Evolutionary conservation across 2,888 invertebrate genomes (phyloP).

Genomic region (Plebejus argus): DNA sequence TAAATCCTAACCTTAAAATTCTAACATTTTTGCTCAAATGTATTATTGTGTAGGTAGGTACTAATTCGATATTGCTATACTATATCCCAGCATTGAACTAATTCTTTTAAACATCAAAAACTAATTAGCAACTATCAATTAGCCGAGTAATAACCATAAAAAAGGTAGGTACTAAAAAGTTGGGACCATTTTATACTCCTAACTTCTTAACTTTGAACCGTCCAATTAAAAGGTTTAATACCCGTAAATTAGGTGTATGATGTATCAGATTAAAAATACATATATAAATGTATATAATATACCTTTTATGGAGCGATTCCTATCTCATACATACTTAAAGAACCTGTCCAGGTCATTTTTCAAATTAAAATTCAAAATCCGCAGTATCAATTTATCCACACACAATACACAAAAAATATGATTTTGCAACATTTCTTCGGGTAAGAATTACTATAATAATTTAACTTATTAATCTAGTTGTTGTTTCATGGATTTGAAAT

Average conservation of each 20-base stretch:
- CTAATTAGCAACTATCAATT: constrained; percentile 10
- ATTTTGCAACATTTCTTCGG: too few species aligned
- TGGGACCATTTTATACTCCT: not conserved
- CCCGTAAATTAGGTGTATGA: not conserved
- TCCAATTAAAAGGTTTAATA: constrained; percentile 5
- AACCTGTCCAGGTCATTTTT: not conserved
- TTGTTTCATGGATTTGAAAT: too few species aligned
- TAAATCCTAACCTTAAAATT: too few species aligned
- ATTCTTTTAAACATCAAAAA: not conserved
- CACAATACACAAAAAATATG: not conserved
- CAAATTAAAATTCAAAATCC: not conserved
- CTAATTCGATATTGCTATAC: too few species aligned
- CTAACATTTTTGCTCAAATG: too few species aligned
- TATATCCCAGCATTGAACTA: not conserved
- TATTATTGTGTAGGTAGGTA: too few species aligned
- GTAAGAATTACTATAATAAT: too few species aligned
- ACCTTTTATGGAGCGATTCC: not conserved
- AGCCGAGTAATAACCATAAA: not conserved
- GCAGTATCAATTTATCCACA: too few species aligned
- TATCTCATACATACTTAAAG: not conserved
- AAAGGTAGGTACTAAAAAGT: not conserved
- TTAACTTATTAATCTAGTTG: too few species aligned
- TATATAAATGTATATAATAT: too few species aligned
- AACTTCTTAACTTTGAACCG: not conserved
- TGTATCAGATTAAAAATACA: constrained; percentile 1